These are phyloP conservation scores for Agonopterix arenella DNA, from an alignment of 2,888 invertebrate species.

Conservation along the genomic window DNA sequence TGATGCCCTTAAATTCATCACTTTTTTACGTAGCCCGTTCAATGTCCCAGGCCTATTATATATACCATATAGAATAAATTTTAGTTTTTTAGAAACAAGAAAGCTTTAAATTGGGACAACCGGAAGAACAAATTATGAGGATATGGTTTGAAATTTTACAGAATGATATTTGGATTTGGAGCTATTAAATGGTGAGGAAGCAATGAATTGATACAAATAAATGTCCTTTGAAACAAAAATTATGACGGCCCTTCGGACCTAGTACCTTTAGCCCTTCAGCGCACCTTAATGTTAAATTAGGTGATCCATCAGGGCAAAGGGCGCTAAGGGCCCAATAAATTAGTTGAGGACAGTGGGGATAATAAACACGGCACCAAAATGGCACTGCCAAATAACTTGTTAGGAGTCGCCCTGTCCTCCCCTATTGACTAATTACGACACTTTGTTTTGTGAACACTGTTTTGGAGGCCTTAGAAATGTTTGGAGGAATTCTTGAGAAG, in stretches of 20 bases:
- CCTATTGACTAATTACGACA: conserved; percentile 67
- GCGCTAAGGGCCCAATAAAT: conserved; percentile 70
- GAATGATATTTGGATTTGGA: too few species aligned
- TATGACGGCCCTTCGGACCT: conserved; percentile 31
- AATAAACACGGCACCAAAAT: conserved; percentile 65
- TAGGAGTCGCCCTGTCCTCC: conserved; percentile 52
- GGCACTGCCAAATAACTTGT: conserved; percentile 67
- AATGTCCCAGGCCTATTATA: too few species aligned
- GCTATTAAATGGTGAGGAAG: too few species aligned
- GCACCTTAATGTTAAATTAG: conserved; percentile 71
- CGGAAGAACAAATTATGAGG: too few species aligned
- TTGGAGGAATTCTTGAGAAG: neutral
- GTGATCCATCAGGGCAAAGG: conserved; percentile 66
- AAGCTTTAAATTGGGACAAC: too few species aligned
- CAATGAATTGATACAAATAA: too few species aligned
- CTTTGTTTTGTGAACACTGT: conserved; percentile 47
- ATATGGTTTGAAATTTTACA: too few species aligned
- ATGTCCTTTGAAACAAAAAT: conserved; percentile 25
- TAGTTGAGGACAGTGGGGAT: conserved; percentile 69
- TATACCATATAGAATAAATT: too few species aligned
- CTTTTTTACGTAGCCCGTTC: too few species aligned
- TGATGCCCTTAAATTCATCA: too few species aligned
- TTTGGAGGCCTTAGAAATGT: neutral
- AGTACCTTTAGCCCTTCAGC: conserved; percentile 25
- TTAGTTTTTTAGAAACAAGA: too few species aligned